Conservation (phyloP, 2,888 invertebrate genomes). For the Apotomis turbidana region DNA sequence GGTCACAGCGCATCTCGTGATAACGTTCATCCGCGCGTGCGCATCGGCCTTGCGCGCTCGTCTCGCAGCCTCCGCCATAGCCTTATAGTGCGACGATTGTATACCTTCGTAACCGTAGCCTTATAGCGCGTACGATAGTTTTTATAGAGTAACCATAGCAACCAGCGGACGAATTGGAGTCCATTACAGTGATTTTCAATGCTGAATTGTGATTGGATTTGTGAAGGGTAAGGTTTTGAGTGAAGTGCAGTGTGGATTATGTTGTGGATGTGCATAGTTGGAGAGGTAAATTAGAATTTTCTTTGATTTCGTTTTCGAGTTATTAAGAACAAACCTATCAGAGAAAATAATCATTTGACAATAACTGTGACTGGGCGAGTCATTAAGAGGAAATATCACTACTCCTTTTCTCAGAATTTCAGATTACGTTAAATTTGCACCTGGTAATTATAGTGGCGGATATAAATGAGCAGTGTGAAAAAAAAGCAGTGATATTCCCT, state of each 20-base stretch:
- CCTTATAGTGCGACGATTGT: too few relatives aligned
- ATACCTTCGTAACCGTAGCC: slow-evolving; percentile 24
- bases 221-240: background rate
- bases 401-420: too few relatives aligned
- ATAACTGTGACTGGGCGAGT: too few relatives aligned
- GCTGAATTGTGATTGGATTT: background rate
- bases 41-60: slow-evolving; percentile 70
- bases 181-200: slow-evolving; percentile 26
- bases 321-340: background rate
- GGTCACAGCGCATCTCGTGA: slow-evolving; percentile 58
- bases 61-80: slow-evolving; percentile 47
- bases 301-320: background rate
- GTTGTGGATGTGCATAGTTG: background rate
- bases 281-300: background rate
- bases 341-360: too few relatives aligned
- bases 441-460: too few relatives aligned
- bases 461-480: too few relatives aligned
- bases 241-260: background rate
- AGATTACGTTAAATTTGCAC: too few relatives aligned
- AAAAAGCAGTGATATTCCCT: too few relatives aligned
- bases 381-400: too few relatives aligned
- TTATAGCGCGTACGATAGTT: slow-evolving; percentile 42
- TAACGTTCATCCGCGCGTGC: slow-evolving; percentile 74
- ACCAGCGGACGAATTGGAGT: too few relatives aligned
- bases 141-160: too few relatives aligned